Evolutionary conservation across 2,888 invertebrate species (phyloP).

Genomic region (Drosophila anceps): DNA sequence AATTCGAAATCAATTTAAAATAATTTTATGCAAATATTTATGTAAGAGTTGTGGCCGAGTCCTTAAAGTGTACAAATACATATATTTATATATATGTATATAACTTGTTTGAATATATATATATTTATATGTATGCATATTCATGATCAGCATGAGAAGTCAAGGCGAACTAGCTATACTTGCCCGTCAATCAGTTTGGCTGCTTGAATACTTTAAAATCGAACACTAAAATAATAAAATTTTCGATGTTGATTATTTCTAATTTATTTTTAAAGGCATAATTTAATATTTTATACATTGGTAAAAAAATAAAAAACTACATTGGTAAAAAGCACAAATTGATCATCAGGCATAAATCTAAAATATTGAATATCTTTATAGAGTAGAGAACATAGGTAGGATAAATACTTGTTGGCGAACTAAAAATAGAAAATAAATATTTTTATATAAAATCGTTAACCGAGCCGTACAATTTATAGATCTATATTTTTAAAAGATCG

Average conservation of each 20-base stretch:
- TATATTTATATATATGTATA: not conserved
- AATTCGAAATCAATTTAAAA: not conserved
- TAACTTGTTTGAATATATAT: not conserved
- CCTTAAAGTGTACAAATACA: not conserved
- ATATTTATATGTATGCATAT: not conserved
- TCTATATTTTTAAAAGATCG: too few species aligned
- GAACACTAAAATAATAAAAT: not conserved
- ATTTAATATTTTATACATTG: too few species aligned
- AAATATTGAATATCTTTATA: too few species aligned
- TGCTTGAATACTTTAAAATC: not conserved
- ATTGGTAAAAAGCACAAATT: too few species aligned
- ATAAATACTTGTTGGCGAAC: too few species aligned
- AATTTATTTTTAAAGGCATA: not conserved
- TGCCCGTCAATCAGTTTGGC: not conserved
- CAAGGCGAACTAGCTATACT: not conserved
- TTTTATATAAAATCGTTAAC: too few species aligned
- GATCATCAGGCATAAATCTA: too few species aligned
- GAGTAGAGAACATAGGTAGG: too few species aligned
- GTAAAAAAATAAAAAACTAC: too few species aligned
- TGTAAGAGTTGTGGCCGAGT: not conserved
- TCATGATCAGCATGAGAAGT: not conserved
- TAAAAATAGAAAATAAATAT: too few species aligned
- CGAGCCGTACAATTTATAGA: too few species aligned
- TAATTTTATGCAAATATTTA: conserved; percentile 1
- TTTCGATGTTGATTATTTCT: too few species aligned